Base-by-base conservation (phyloP, 2,797 vertebrate species). In the Crocidura indochinensis region DNA sequence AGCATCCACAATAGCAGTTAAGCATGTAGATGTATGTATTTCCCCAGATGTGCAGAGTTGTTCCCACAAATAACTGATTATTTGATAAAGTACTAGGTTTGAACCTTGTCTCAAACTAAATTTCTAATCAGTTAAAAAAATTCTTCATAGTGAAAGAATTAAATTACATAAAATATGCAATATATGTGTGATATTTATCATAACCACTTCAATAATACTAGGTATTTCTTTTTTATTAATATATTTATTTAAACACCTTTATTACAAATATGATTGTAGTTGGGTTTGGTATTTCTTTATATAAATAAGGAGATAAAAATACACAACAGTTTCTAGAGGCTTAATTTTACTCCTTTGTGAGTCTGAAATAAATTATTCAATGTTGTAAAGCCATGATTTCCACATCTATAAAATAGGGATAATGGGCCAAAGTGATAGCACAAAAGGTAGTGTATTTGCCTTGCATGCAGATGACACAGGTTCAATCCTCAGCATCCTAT, bases 131-230 rank as follows among this genome's bases (percentile, higher is more conserved):
- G 51, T 38, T 47, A 44, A 91, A 87, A 60, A 27, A 26, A 10
- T 68, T 67, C 20, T 44, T 73, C 44, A 17, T 10, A 31, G 27
- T 4, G 1, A 44, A 47, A 68, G 49, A 38, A 87, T 27, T 81
- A 87, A 79, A 68, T 19, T 51, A 87, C 46, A 47, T 69, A 90
- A 44, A 64, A 22, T 27, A 49, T 76, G 49, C 15, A 67, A 87
- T 65, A 60, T n/a, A n/a, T 69, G 49, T 74, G 12, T 11, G 46
- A 72, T 31, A 64, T 53, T 80, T 24, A 14, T 29, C 73, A 8
- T 69, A 83, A 80, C 44, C 31, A 74, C 67, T 85, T 67, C 62
- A 77, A 47, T 86, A 91, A 86, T 53, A 9, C 20, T n/a, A 51
- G 11, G 29, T n/a, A 60, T 46, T 84, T 90, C 38, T 38, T 38